Percentiles rank a stretch among this genome's conserved stretches.
phyloP scores from a whole-genome alignment of 2,113 vertebrate genomes.

The Paedocypris sp. region DNA sequence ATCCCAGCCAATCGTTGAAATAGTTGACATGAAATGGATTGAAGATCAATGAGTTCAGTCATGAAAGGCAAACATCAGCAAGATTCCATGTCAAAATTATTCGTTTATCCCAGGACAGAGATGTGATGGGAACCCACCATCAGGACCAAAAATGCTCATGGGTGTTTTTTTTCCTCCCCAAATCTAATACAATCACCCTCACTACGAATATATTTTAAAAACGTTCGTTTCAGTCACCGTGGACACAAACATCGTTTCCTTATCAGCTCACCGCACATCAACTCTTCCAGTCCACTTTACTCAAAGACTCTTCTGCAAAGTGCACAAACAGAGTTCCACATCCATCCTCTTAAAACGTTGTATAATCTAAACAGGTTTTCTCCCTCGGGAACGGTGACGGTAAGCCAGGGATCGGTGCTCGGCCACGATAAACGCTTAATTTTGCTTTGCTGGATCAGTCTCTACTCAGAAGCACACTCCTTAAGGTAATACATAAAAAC shows the following conservation, averaged over 20 bases:
- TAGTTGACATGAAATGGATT: constrained; percentile 19
- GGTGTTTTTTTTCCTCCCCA: not conserved
- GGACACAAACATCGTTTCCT: constrained; percentile 26
- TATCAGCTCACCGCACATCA: constrained; percentile 7
- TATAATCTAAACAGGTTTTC: constrained; percentile 14
- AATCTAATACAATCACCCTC: constrained; percentile 1
- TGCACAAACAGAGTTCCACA: not conserved
- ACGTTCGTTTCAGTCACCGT: not conserved
- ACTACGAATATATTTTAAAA: constrained; percentile 2
- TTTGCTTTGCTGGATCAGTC: not conserved
- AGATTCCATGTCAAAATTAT: constrained; percentile 12
- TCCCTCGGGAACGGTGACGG: constrained; percentile 1
- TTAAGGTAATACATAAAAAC: constrained; percentile 5
- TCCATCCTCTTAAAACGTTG: not conserved
- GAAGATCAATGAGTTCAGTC: constrained; percentile 27
- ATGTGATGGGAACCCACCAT: constrained; percentile 10
- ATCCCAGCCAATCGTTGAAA: constrained; percentile 5
- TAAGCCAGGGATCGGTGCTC: not conserved
- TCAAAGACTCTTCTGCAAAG: not conserved
- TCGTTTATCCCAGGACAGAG: not conserved
- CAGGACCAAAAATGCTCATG: constrained; percentile 23
- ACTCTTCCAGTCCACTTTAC: constrained; percentile 1
- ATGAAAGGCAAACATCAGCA: constrained; percentile 14
- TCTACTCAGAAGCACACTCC: not conserved
- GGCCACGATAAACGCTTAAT: not conserved